Conservation (phyloP, 2,888 invertebrate genomes). For the Melanotus villosus region DNA sequence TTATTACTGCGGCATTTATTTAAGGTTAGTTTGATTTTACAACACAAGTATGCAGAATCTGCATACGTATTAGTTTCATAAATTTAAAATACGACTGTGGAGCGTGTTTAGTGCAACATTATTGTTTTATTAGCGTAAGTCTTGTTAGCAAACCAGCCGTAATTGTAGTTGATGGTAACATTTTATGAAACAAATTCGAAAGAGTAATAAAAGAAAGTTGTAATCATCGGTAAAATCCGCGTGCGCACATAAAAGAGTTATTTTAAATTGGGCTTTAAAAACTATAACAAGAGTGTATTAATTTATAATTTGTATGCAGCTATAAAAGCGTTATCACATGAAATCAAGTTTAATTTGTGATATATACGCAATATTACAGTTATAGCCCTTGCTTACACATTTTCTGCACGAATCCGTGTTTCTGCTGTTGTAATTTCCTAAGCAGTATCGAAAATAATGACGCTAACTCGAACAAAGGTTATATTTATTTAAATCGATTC, state of each 20-base stretch:
- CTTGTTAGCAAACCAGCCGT: slow-evolving; percentile 21
- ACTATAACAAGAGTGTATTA: slow-evolving; percentile 45
- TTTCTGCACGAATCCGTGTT: slow-evolving; percentile 46
- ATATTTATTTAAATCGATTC: slow-evolving; percentile 48
- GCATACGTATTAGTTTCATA: not conserved
- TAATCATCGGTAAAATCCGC: slow-evolving; percentile 13
- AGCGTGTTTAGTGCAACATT: slow-evolving; percentile 12
- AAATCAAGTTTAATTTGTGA: slow-evolving; percentile 48
- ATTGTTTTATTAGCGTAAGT: not conserved
- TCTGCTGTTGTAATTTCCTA: slow-evolving; percentile 42
- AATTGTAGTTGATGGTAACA: slow-evolving; percentile 23
- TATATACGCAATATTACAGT: slow-evolving; percentile 42
- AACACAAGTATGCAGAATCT: not conserved
- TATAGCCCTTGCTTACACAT: slow-evolving; percentile 44
- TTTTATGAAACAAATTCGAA: slow-evolving; percentile 27
- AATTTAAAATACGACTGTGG: slow-evolving; percentile 3
- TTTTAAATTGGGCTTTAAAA: slow-evolving; percentile 31
- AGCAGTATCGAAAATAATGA: slow-evolving; percentile 44
- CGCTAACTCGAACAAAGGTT: slow-evolving; percentile 40
- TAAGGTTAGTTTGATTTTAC: too few relatives aligned
- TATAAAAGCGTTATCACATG: slow-evolving; percentile 49
- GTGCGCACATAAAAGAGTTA: slow-evolving; percentile 33
- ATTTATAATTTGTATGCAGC: slow-evolving; percentile 45
- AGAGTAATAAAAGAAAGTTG: slow-evolving; percentile 21
- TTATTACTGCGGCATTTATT: too few relatives aligned